Base-by-base conservation (phyloP, 1,140 invertebrate species). In the Plodia interpunctella region DNA sequence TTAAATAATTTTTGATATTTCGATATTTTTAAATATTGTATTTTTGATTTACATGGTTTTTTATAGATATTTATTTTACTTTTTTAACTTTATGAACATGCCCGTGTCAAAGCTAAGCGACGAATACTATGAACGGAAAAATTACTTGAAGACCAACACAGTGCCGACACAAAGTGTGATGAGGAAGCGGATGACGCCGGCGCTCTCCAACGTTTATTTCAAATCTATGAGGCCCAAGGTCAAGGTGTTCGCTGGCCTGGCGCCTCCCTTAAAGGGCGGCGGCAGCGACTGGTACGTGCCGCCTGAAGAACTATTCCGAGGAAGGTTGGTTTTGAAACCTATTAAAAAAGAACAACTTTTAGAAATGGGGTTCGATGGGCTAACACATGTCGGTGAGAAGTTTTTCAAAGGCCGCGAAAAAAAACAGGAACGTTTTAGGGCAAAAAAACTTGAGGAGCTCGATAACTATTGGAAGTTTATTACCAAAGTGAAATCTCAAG, bases 101-200 rank as follows among this genome's bases (percentile, higher is more conserved):
- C 30, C 30, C 30, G 9, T 32, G 81, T 59, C 63, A 35, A 74
- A 64, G 57, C 60, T 83, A n/a, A 78, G 70, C 55, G 81, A 88
- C 17, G 77, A 87, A 57, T 80, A 81, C 57, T 77, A 85, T 57
- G 57, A 78, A 18, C 68, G 84, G 59, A 76, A 87, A 76, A 79
- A 69, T 67, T 87, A 69, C 57, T 62, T 86, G 5, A 63, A 82
- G 52, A 66, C 51, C 6, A 69, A 81, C 10, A 62, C 76, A 56
- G 84, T 88, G n/a, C 86, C 86, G n/a, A 87, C 83, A 10, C 86
- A 86, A 58, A 79, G 66, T 21, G 62, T 76, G 3, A 88, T 88
- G 62, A 85, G 65, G 38, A 65, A 80, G 0, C 79, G 70, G 50
- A 88, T 87, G 86, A 60, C 72, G 15, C 69, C 74, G 8, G 44